Conservation (phyloP, 2,888 invertebrate genomes). For the Elmis aenea region DNA sequence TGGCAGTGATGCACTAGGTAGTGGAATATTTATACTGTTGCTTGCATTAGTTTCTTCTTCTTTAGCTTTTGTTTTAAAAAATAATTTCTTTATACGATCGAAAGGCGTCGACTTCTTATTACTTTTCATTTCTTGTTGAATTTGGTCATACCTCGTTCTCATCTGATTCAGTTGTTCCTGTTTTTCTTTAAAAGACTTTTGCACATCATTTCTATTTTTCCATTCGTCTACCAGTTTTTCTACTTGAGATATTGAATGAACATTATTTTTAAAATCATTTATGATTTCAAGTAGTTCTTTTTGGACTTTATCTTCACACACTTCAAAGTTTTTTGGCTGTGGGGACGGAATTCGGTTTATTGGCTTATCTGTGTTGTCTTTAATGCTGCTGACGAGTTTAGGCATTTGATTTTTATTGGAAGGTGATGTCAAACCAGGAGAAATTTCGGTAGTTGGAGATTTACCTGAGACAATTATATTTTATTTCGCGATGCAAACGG, state of each 20-base stretch:
- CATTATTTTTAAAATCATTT: conserved; percentile 84
- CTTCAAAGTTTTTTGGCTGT: conserved; percentile 9
- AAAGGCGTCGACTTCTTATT: conserved; percentile 75
- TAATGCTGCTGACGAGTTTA: no score
- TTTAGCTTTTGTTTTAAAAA: conserved; percentile 21
- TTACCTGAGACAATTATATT: no score
- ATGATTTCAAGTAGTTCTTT: conserved; percentile 83
- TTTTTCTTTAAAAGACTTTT: conserved; percentile 79
- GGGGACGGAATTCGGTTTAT: no score
- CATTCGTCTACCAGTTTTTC: conserved; percentile 82
- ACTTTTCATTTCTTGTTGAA: conserved; percentile 72
- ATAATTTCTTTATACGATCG: conserved; percentile 51
- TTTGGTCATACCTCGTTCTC: conserved; percentile 76
- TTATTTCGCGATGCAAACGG: no score
- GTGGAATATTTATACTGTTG: not conserved
- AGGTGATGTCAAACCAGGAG: not conserved
- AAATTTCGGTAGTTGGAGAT: no score
- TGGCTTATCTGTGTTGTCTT: no score
- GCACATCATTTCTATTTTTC: conserved; percentile 82
- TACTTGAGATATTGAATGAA: conserved; percentile 78
- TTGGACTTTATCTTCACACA: conserved; percentile 53
- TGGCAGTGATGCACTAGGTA: conserved; percentile 9
- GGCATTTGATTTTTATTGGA: not conserved
- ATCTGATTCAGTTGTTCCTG: conserved; percentile 76
- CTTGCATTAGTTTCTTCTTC: conserved; percentile 7